A percentile compares a stretch with the other conserved stretches of the same genome.
phyloP scores from a whole-genome alignment of 2,113 vertebrate species.

The Petrocephalus zakoni region DNA sequence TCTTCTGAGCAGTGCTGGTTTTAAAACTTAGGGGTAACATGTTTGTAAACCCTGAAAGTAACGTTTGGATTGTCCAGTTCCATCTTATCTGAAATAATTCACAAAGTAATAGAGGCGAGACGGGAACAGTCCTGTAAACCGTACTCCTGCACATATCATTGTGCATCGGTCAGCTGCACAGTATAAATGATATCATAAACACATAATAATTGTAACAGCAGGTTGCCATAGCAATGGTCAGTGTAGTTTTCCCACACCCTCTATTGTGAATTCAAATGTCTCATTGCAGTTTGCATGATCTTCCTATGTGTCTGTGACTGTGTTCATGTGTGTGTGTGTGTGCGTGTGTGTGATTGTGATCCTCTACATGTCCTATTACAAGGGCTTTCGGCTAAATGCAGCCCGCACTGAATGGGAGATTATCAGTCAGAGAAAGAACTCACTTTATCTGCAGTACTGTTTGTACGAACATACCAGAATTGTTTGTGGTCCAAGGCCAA shows the following conservation, averaged over 20 bases:
- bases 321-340: no score
- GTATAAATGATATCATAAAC: background rate
- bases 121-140: background rate
- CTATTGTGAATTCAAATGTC: background rate
- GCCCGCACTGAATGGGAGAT: background rate
- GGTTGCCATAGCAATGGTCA: background rate
- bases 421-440: background rate
- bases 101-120: background rate
- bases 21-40: background rate
- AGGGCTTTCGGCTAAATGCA: background rate
- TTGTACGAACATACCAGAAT: background rate
- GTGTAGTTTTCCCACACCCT: background rate
- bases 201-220: background rate
- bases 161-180: background rate
- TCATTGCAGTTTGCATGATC: background rate
- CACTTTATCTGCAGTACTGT: background rate
- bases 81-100: background rate
- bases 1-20: background rate
- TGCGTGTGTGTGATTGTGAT: background rate
- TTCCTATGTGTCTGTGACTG: background rate
- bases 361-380: background rate
- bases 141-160: background rate
- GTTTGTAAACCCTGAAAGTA: background rate
- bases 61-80: background rate
- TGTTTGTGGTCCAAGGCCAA: background rate